Base-by-base conservation (phyloP, 2,797 vertebrate genomes). In the Potorous gilbertii region DNA sequence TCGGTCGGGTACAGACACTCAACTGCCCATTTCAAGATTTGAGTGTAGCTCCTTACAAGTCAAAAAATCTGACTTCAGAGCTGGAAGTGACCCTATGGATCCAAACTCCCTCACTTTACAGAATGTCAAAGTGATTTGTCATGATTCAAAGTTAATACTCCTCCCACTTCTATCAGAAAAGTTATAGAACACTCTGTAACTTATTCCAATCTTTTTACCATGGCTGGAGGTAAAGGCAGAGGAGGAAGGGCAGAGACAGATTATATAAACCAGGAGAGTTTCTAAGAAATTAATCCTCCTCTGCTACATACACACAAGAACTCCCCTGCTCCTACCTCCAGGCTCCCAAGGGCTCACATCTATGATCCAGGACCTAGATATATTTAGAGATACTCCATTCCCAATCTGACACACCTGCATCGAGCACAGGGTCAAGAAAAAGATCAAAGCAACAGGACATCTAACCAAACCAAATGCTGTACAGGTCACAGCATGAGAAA, bases 301-400 rank as follows among this genome's bases (percentile, higher is more conserved):
- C 0, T 27, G 21, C 40, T 40, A 27, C 4, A 16, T 13, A 55
- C 54, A 56, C 52, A 57, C 62, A 92, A 55, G 16, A 18, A 90
- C 18, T 31, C 16, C 90, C 56, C 0, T 6, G 52, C 11, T 6
- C 0, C 0, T n/a, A 11, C 21, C 40, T 81, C 24, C 9, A 11
- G 21, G 40, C 9, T 50, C 74, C 74, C 74, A 46, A 81, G n/a
- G n/a, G 8, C n/a, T 81, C 66, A 40, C 10, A 11, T 50, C 74
- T 46, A 50, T 11, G 40, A 27, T 50, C 9, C 74, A 94, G 14
- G 50, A 29, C 46, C 34, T 34, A 2, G 40, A 6, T 46, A 91
- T 27, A 3, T 27, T 27, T 50, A 94, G 92, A 93, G 91, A 91
- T 40, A 3, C 46, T 4, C 66, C 24, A 91, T 56, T 18, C 81